phyloP scores from a whole-genome alignment of 2,888 invertebrate genomes.

The Branchellion lobata region DNA sequence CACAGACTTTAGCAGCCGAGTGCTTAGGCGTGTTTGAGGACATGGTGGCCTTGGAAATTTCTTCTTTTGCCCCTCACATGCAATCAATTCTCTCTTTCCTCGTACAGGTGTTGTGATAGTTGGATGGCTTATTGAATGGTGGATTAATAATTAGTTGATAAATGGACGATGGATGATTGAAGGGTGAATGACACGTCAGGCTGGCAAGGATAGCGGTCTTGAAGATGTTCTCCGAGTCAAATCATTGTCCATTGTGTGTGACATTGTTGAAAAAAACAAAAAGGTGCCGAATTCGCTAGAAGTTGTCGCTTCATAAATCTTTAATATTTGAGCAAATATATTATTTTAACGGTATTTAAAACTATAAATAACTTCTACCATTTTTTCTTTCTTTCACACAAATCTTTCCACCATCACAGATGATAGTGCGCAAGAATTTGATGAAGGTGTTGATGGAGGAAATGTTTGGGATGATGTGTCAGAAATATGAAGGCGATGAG shows the following conservation, averaged over 20 bases:
- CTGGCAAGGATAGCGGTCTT: conserved; percentile 64
- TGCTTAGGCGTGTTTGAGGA: conserved; percentile 1
- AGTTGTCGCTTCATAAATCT: too few species aligned
- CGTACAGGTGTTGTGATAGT: not conserved
- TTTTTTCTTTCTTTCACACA: too few species aligned
- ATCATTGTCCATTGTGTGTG: conserved; percentile 71
- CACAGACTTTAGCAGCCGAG: not conserved
- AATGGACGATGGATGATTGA: not conserved
- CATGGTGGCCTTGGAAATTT: conserved; percentile 1
- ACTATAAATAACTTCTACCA: too few species aligned
- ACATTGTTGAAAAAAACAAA: conserved; percentile 72
- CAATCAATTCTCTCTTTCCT: not conserved
- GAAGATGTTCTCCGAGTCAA: conserved; percentile 71
- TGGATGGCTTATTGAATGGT: too few species aligned
- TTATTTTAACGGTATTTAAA: too few species aligned
- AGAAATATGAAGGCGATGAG: conserved; percentile 65
- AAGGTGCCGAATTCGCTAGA: too few species aligned
- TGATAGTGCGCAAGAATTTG: conserved; percentile 15
- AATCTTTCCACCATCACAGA: not conserved
- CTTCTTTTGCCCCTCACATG: not conserved
- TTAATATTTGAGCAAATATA: too few species aligned
- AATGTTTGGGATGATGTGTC: not conserved
- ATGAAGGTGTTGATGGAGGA: not conserved
- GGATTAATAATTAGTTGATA: too few species aligned
- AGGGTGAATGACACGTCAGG: too few species aligned